These are phyloP conservation scores for Drosophila leonis DNA, from an alignment of 2,888 invertebrate genomes.

Conservation along the genomic window DNA sequence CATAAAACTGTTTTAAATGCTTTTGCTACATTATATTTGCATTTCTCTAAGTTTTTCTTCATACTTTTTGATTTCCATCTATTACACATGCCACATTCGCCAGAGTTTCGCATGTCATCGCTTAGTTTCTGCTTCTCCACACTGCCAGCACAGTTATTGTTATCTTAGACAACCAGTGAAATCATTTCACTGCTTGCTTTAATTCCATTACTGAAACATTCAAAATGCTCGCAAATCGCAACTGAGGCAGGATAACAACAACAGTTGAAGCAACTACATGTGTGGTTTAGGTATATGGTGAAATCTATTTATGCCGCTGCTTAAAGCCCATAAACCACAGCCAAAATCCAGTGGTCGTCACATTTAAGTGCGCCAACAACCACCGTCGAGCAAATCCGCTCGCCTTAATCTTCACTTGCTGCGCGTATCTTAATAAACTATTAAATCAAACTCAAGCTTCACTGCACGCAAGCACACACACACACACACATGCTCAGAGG, in stretches of 20 bases:
- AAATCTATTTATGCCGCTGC: constrained; percentile 72
- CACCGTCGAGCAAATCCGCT: constrained; percentile 64
- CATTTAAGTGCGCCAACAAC: constrained; percentile 68
- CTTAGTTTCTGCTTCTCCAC: not conserved
- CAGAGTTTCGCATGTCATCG: not conserved
- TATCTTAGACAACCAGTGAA: constrained; percentile 28
- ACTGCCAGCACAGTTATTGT: constrained; percentile 12
- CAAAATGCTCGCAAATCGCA: constrained; percentile 40
- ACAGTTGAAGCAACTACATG: not conserved
- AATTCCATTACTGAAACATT: constrained; percentile 39
- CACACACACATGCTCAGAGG: constrained; percentile 28
- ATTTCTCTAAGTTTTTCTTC: not conserved
- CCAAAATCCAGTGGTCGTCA: constrained; percentile 77
- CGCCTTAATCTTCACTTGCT: constrained; percentile 76
- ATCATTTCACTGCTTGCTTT: constrained; percentile 17
- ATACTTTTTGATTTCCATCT: not conserved
- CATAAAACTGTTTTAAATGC: not conserved
- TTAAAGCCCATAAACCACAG: constrained; percentile 75
- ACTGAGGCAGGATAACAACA: constrained; percentile 11
- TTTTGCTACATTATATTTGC: not conserved
- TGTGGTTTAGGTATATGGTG: constrained; percentile 16
- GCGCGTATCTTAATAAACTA: constrained; percentile 80
- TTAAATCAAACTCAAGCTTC: constrained; percentile 79
- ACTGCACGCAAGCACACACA: constrained; percentile 67
- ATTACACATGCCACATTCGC: not conserved